phyloP scores from a whole-genome alignment of 1,140 invertebrate genomes.

The Drosophila obscura region DNA sequence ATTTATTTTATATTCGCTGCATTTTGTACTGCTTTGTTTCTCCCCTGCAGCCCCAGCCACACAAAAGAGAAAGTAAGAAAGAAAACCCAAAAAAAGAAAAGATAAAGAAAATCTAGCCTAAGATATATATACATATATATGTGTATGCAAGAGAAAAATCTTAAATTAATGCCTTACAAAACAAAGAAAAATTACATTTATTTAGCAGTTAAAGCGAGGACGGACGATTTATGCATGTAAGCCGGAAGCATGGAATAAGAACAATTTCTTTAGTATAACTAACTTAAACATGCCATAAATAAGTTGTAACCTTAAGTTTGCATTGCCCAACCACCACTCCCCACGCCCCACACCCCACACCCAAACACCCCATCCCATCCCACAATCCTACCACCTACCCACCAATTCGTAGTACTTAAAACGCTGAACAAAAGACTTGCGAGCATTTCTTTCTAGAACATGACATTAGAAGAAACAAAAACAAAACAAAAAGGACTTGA shows the following conservation, averaged over 20 bases:
- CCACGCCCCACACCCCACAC: no score
- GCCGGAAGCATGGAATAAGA: constrained; percentile 39
- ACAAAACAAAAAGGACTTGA: constrained; percentile 23
- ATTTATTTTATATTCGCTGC: constrained; percentile 15
- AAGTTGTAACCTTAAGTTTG: constrained; percentile 72
- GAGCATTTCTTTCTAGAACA: constrained; percentile 47
- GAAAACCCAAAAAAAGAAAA: constrained; percentile 19
- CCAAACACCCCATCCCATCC: neutral
- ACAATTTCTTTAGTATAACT: constrained; percentile 75
- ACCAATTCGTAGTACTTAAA: constrained; percentile 65
- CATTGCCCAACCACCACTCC: constrained; percentile 8
- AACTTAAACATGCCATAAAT: constrained; percentile 82
- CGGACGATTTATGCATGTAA: constrained; percentile 39
- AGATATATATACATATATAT: constrained; percentile 34
- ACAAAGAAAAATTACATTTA: constrained; percentile 63
- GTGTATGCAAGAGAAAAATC: constrained; percentile 42
- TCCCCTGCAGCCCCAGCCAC: constrained; percentile 7
- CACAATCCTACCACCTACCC: neutral
- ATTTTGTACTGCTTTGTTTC: constrained; percentile 39
- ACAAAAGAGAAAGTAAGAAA: constrained; percentile 6
- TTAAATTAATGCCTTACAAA: constrained; percentile 78
- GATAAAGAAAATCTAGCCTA: constrained; percentile 40
- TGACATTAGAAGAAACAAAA: constrained; percentile 13
- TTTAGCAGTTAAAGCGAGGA: constrained; percentile 65
- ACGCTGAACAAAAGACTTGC: constrained; percentile 70